Evolutionary conservation across 2,113 vertebrate genomes (phyloP).

Genomic region (Forbesichthys agassizii): DNA sequence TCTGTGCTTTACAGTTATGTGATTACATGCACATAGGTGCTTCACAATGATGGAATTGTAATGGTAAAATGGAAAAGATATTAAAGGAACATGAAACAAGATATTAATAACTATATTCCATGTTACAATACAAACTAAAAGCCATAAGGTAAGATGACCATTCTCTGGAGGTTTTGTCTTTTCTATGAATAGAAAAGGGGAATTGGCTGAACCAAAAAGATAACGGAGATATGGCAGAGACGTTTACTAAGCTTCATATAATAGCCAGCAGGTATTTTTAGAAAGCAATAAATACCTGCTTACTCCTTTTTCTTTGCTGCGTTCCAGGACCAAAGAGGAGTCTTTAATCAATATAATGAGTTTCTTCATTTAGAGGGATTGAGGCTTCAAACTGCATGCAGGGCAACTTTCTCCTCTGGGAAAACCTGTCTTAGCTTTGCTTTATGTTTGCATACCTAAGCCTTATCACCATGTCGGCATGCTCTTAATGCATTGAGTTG

Average conservation of each 20-base stretch:
- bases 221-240: not conserved
- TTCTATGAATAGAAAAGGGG: not conserved
- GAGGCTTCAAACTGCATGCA: not conserved
- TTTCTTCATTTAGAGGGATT: not conserved
- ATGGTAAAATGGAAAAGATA: no score
- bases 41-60: no score
- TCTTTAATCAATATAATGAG: not conserved
- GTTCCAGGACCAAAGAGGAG: not conserved
- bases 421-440: not conserved
- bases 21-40: no score
- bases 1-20: no score
- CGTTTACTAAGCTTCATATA: not conserved
- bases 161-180: no score
- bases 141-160: no score
- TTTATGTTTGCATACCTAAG: not conserved
- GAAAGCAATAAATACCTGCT: not conserved
- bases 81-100: no score
- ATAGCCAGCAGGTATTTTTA: not conserved
- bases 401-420: not conserved
- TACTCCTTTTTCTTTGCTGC: not conserved
- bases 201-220: not conserved
- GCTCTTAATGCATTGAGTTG: no score
- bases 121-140: no score
- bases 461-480: no score
- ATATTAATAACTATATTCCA: no score